Base-by-base conservation (phyloP, 2,888 invertebrate genomes). In the Flabesymbios commensalis region DNA sequence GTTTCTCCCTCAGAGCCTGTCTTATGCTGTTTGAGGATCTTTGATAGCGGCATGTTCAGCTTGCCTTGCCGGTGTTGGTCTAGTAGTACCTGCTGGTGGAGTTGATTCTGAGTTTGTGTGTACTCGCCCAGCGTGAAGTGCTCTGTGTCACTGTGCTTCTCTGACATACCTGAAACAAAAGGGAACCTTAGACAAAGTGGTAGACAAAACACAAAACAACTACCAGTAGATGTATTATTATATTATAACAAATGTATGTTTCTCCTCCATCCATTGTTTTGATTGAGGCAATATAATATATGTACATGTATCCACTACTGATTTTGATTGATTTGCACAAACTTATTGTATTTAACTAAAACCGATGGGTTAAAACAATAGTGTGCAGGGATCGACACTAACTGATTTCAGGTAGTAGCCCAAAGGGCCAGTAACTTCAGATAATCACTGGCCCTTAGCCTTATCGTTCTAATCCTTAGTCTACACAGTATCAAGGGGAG, bases 121-220 rank as follows among this genome's bases (percentile, higher is more conserved):
- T 96, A 94, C 80, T 95, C 94, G 3, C 89, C 84, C 72, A 97
- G 84, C 14, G 93, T 90, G 82, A 95, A 94, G 59, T 89, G 89
- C 75, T 89, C 88, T 75, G 88, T 86, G 78, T 89, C 88, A 73
- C 88, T 83, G 74, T 89, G 89, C 58, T 85, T 82, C 53, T 83
- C 79, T 22, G 83, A 90, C 96, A 97, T 97, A 28, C 97, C 96
- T 82, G 72, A 24, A 71, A 67, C 10, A 10, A 28, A 10, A 45
- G 17, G 10, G 17, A 10, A 19, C 19, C 17, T 14, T 45, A 17
- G 29, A 10, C 17, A 26, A 31, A 26, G 19, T 10, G 10, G 29
- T 17, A 45, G 22, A 45, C 47, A 17, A 10, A 17, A 45, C 10
- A 10, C 10, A 51, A 26, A 29, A 51, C 24, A 51, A 5, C 29